Evolutionary conservation across 1,140 invertebrate species (phyloP).

Genomic region (Drosophila ananassae): DNA sequence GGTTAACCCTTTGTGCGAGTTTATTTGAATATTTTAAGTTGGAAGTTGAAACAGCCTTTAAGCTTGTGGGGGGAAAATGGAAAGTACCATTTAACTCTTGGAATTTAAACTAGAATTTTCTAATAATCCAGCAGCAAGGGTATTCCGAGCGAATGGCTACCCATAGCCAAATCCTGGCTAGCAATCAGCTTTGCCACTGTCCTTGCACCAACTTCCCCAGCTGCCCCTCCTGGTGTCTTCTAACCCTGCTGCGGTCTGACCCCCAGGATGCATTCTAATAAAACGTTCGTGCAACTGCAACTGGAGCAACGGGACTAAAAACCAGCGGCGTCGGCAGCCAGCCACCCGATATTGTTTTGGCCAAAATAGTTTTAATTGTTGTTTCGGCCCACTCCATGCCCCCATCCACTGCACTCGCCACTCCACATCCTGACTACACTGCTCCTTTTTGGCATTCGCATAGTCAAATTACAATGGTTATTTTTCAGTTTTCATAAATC

Average conservation of each 20-base stretch:
- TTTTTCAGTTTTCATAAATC: conserved; percentile 77
- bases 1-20: not conserved
- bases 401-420: not conserved
- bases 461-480: conserved; percentile 65
- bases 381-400: conserved; percentile 13
- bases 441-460: conserved; percentile 21
- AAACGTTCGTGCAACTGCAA: conserved; percentile 61
- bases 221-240: not conserved
- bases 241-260: conserved; percentile 62
- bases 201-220: not conserved
- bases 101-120: conserved; percentile 1
- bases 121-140: conserved; percentile 30
- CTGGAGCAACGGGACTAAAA: conserved; percentile 35
- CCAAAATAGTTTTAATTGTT: conserved; percentile 80
- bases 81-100: not conserved
- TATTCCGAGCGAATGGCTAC: conserved; percentile 9
- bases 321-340: conserved; percentile 51
- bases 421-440: not conserved
- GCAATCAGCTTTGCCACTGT: conserved; percentile 64
- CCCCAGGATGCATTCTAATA: conserved; percentile 69
- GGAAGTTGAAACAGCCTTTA: not conserved
- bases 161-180: conserved; percentile 67
- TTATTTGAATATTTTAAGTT: not conserved
- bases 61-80: not conserved
- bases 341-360: conserved; percentile 77